phyloP scores from a whole-genome alignment of 2,113 vertebrate species.

The Ameiurus melas region DNA sequence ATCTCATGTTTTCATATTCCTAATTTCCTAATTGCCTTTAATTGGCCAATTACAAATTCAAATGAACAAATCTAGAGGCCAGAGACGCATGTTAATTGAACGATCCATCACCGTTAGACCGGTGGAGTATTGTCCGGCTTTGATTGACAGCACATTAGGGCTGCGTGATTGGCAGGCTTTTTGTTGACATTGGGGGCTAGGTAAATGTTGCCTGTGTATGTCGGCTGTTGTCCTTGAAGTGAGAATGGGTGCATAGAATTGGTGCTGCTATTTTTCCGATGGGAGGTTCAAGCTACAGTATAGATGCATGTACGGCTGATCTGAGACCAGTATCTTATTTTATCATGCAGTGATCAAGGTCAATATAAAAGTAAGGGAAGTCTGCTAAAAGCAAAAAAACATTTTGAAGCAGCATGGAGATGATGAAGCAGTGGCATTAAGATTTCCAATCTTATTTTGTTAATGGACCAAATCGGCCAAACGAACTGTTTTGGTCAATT shows the following conservation, averaged over 20 bases:
- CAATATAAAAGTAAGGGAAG: background rate
- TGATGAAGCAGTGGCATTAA: constrained; percentile 40
- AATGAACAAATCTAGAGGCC: constrained; percentile 79
- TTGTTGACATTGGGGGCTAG: constrained; percentile 69
- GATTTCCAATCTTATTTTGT: constrained; percentile 48
- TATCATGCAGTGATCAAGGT: background rate
- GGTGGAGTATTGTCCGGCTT: constrained; percentile 61
- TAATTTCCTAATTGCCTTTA: constrained; percentile 78
- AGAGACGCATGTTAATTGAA: constrained; percentile 74
- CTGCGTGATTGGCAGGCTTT: constrained; percentile 60
- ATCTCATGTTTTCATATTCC: constrained; percentile 74
- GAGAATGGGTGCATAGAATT: constrained; percentile 5
- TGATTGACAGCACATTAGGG: constrained; percentile 77
- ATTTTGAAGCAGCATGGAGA: constrained; percentile 27
- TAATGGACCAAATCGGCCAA: constrained; percentile 45
- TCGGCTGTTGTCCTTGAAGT: constrained; percentile 56
- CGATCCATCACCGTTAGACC: constrained; percentile 75
- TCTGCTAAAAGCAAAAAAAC: background rate
- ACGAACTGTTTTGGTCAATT: constrained; percentile 40
- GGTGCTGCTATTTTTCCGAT: background rate
- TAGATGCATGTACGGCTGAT: background rate
- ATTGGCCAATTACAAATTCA: constrained; percentile 80
- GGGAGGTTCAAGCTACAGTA: background rate
- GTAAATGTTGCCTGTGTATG: constrained; percentile 52
- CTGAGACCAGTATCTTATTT: background rate